These are phyloP conservation scores for Idaea dimidiata DNA, from an alignment of 2,888 invertebrate species.

Conservation along the genomic window DNA sequence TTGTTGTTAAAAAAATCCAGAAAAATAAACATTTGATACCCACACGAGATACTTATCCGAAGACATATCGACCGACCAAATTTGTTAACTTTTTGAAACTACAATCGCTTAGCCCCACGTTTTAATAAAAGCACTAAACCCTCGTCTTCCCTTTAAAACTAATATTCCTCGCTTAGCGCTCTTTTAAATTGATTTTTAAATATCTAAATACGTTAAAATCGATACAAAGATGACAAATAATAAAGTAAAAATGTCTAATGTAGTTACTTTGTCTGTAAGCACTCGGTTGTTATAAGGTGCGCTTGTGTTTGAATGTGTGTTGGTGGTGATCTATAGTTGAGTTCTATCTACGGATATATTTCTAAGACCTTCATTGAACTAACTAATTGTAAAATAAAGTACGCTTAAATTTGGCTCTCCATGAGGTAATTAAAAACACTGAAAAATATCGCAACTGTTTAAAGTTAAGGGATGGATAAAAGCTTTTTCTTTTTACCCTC, in stretches of 20 bases:
- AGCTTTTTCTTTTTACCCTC: too few species aligned
- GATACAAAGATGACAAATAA: conserved; percentile 34
- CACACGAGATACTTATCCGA: background rate
- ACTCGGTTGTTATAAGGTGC: conserved; percentile 18
- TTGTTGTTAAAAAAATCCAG: background rate
- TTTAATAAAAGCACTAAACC: conserved; percentile 1
- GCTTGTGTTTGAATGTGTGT: background rate
- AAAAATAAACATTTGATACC: background rate
- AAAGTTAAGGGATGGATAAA: too few species aligned
- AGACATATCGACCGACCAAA: background rate
- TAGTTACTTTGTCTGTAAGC: conserved; percentile 30
- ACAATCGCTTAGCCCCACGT: too few species aligned
- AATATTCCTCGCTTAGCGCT: conserved; percentile 12
- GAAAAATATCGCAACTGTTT: too few species aligned
- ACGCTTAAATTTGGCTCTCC: too few species aligned
- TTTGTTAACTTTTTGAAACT: background rate
- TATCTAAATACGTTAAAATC: conserved; percentile 11
- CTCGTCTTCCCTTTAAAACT: conserved; percentile 14
- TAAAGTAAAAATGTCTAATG: conserved; percentile 26
- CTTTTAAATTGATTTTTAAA: conserved; percentile 18
- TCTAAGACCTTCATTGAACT: too few species aligned
- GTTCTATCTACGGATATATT: background rate
- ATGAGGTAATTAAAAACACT: too few species aligned
- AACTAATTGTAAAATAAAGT: too few species aligned
- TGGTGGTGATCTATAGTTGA: background rate